phyloP scores from a whole-genome alignment of 2,113 vertebrate genomes.

The Boleophthalmus pectinirostris region DNA sequence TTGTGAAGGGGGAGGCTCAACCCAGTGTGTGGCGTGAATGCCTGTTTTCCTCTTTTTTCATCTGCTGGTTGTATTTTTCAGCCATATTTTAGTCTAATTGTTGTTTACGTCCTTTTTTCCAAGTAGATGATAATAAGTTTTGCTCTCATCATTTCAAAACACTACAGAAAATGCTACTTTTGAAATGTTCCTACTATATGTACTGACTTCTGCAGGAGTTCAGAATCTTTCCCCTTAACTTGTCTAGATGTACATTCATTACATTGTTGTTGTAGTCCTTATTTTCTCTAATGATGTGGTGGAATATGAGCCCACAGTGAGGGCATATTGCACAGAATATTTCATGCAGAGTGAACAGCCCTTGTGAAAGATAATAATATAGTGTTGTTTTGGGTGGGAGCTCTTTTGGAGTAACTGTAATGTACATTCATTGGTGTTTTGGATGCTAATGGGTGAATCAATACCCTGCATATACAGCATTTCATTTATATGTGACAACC shows the following conservation, averaged over 20 bases:
- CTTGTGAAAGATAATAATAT: neutral
- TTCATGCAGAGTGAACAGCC: conserved; percentile 12
- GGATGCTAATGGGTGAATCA: too few species aligned
- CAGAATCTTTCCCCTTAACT: neutral
- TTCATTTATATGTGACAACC: too few species aligned
- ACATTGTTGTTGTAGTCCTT: conserved; percentile 18
- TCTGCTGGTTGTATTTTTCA: conserved; percentile 17
- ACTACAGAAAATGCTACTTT: neutral
- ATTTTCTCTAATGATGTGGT: conserved; percentile 26
- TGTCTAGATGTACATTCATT: neutral
- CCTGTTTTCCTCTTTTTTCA: conserved; percentile 32
- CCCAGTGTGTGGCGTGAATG: conserved; percentile 15
- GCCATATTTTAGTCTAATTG: conserved; percentile 27
- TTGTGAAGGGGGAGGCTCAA: neutral
- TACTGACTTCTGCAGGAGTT: neutral
- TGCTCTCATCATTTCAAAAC: neutral
- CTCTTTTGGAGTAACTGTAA: neutral
- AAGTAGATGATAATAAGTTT: conserved; percentile 32
- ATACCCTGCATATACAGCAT: too few species aligned
- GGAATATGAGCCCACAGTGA: conserved; percentile 17
- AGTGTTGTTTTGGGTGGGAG: neutral
- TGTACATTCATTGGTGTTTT: too few species aligned
- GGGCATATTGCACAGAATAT: neutral
- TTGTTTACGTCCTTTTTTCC: conserved; percentile 18
- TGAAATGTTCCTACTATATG: neutral